These are phyloP conservation scores for Folsomia candida DNA, from an alignment of 2,888 invertebrate genomes.

Conservation along the genomic window DNA sequence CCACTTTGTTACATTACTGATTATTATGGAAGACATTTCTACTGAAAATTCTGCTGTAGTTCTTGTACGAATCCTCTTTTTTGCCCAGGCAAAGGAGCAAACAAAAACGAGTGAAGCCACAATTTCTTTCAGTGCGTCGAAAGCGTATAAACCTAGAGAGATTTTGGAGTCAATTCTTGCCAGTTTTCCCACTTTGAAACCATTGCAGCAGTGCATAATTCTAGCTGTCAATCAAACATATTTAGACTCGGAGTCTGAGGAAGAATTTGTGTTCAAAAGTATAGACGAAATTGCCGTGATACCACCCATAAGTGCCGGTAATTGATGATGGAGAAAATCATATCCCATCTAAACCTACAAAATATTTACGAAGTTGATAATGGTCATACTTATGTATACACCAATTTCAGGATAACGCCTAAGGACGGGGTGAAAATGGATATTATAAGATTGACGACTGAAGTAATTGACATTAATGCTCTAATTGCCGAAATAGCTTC, in stretches of 20 bases:
- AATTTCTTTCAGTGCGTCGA: slow-evolving; percentile 57
- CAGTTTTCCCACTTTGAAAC: slow-evolving; percentile 63
- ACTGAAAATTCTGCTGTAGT: slow-evolving; percentile 40
- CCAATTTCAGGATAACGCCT: slow-evolving; percentile 5
- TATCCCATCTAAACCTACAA: neutral
- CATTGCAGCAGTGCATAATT: slow-evolving; percentile 69
- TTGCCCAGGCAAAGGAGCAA: slow-evolving; percentile 84
- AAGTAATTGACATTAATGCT: slow-evolving; percentile 66
- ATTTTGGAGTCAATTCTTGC: slow-evolving; percentile 64
- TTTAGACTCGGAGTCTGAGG: slow-evolving; percentile 58
- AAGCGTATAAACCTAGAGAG: slow-evolving; percentile 59
- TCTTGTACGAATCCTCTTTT: slow-evolving; percentile 72
- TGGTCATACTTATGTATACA: neutral
- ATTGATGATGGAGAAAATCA: neutral
- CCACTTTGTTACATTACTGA: neutral
- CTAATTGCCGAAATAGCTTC: slow-evolving; percentile 67
- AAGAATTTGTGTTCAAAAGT: slow-evolving; percentile 61
- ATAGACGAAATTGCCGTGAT: slow-evolving; percentile 86
- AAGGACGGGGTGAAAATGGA: no score
- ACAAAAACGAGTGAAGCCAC: slow-evolving; percentile 64
- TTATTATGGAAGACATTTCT: neutral
- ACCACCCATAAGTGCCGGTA: slow-evolving; percentile 91
- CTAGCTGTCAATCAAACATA: slow-evolving; percentile 83
- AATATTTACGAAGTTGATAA: neutral
- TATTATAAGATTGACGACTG: slow-evolving; percentile 65